These are phyloP conservation scores for Acleris cristana DNA, from an alignment of 2,888 invertebrate species.

Conservation along the genomic window DNA sequence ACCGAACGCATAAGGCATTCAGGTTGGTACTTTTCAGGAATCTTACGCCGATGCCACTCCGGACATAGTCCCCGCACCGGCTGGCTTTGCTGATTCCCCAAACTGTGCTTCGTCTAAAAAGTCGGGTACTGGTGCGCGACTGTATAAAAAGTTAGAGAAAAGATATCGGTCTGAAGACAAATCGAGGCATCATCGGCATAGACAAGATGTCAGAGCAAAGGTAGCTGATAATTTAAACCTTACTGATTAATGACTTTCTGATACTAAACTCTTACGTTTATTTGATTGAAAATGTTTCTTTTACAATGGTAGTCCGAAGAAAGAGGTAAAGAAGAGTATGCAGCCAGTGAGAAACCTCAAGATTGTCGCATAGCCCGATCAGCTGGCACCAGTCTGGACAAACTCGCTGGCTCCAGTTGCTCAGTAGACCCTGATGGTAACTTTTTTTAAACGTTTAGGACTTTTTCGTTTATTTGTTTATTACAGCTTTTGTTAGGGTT, in stretches of 20 bases:
- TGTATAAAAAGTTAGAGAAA: slow-evolving; percentile 91
- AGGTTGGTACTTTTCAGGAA: slow-evolving; percentile 56
- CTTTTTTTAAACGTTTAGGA: slow-evolving; percentile 13
- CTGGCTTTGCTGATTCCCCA: slow-evolving; percentile 94
- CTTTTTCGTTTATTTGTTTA: too few species aligned
- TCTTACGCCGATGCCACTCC: slow-evolving; percentile 80
- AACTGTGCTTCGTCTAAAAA: slow-evolving; percentile 70
- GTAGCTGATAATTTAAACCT: slow-evolving; percentile 57
- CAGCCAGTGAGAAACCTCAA: slow-evolving; percentile 76
- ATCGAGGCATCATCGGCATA: slow-evolving; percentile 85
- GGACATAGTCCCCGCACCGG: slow-evolving; percentile 94
- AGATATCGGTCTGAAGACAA: slow-evolving; percentile 92
- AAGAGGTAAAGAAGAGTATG: slow-evolving; percentile 87
- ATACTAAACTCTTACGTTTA: neutral
- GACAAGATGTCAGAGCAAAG: slow-evolving; percentile 92
- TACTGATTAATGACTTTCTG: too few species aligned
- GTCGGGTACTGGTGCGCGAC: slow-evolving; percentile 76
- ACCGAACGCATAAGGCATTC: neutral
- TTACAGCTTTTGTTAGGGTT: too few species aligned
- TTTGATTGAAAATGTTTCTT: neutral
- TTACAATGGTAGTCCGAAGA: slow-evolving; percentile 85
- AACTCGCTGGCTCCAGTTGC: slow-evolving; percentile 87
- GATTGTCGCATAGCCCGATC: slow-evolving; percentile 85
- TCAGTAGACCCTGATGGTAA: slow-evolving; percentile 85
- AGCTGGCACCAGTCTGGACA: slow-evolving; percentile 88